A percentile compares a stretch with the other conserved stretches of the same genome.
These are phyloP conservation scores for Eurosta solidaginis DNA, from an alignment of 1,140 invertebrate genomes.

Conservation along the genomic window DNA sequence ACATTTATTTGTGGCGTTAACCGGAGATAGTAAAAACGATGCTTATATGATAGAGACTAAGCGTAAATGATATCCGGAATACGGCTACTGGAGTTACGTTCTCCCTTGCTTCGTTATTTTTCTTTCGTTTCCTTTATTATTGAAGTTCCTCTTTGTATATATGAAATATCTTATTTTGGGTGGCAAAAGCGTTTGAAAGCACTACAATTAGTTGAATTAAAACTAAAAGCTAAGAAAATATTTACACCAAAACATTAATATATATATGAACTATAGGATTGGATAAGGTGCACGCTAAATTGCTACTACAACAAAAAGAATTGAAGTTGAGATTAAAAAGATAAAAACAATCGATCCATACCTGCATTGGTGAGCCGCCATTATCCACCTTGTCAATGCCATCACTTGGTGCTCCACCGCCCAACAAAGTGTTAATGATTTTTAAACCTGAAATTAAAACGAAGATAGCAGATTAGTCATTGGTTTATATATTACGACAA, in stretches of 20 bases:
- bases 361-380: constrained; percentile 81
- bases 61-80: too few species aligned
- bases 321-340: neutral
- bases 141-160: neutral
- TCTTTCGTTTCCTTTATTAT: neutral
- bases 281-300: constrained; percentile 9
- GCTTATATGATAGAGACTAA: too few species aligned
- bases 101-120: too few species aligned
- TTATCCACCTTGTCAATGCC: constrained; percentile 89
- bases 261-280: constrained; percentile 27
- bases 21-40: too few species aligned
- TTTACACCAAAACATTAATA: neutral
- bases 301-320: neutral
- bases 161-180: neutral
- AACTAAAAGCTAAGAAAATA: neutral
- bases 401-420: constrained; percentile 73
- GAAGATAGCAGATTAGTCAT: neutral
- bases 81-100: too few species aligned
- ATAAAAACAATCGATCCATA: constrained; percentile 57
- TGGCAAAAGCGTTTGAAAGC: constrained; percentile 23
- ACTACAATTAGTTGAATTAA: constrained; percentile 22
- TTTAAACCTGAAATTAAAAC: constrained; percentile 66
- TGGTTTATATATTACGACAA: neutral
- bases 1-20: too few species aligned
- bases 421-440: constrained; percentile 80